A percentile compares a stretch with the other conserved stretches of the same genome.
Evolutionary conservation across 2,797 vertebrate genomes (phyloP).

Genomic region (Sebastiscus albofasciatus): DNA sequence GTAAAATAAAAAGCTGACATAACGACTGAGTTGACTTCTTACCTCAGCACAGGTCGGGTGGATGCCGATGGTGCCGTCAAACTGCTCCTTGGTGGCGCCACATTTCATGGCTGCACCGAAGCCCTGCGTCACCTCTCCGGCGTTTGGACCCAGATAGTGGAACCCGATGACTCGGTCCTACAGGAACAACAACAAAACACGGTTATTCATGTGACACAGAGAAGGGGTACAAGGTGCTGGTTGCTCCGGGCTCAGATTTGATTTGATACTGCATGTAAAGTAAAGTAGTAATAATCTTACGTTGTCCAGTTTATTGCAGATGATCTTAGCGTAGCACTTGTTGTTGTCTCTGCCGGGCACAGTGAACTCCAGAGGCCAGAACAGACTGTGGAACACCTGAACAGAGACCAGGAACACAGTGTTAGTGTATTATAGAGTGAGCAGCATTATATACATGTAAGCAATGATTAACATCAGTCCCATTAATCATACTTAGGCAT

Average conservation of each 20-base stretch:
- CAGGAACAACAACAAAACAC: not conserved
- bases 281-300: constrained; percentile 76
- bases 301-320: constrained; percentile 90
- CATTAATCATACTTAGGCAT: not conserved
- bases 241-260: not conserved
- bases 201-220: not conserved
- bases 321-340: constrained; percentile 91
- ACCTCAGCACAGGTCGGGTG: constrained; percentile 98
- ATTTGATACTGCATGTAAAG: not conserved
- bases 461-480: not conserved
- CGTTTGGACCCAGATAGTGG: constrained; percentile 95
- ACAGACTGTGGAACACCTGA: constrained; percentile 92
- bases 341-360: constrained; percentile 91
- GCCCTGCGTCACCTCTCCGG: constrained; percentile 96
- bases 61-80: constrained; percentile 94
- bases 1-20: not conserved
- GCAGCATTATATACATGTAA: not conserved
- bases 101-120: constrained; percentile 95
- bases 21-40: not conserved
- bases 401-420: not conserved
- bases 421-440: not conserved
- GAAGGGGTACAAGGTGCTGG: fast-evolving
- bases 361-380: constrained; percentile 97
- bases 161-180: constrained; percentile 94
- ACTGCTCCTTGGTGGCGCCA: constrained; percentile 90